A percentile compares a stretch with the other conserved stretches of the same genome.
These are phyloP conservation scores for Blennius ocellaris DNA, from an alignment of 2,113 vertebrate genomes.

Conservation along the genomic window DNA sequence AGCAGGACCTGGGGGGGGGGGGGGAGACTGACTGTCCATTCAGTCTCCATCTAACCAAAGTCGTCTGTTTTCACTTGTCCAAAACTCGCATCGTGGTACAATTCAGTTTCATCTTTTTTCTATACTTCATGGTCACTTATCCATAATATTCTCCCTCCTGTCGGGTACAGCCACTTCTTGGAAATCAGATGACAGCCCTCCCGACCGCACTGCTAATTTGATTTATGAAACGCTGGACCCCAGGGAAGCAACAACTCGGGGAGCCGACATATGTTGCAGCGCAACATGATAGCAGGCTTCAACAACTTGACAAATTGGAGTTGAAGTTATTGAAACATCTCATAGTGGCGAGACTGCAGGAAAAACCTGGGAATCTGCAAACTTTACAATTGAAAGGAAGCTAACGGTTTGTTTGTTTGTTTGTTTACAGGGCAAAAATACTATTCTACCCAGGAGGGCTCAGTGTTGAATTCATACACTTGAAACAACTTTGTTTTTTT, in stretches of 20 bases:
- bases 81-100: neutral
- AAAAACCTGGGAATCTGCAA: too few species aligned
- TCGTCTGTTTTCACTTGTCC: conserved; percentile 50
- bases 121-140: neutral
- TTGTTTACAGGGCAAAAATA: too few species aligned
- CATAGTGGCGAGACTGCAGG: conserved; percentile 12
- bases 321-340: conserved; percentile 57
- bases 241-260: conserved; percentile 56
- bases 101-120: neutral
- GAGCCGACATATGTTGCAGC: conserved; percentile 67
- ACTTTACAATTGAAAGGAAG: too few species aligned
- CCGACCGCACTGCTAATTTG: conserved; percentile 64
- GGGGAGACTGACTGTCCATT: too few species aligned
- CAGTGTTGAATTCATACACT: too few species aligned
- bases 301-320: conserved; percentile 65
- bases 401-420: too few species aligned
- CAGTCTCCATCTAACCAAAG: conserved; percentile 44
- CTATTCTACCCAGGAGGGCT: too few species aligned
- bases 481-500: too few species aligned
- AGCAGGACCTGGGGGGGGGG: conserved; percentile 52
- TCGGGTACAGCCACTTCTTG: neutral
- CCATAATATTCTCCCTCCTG: neutral
- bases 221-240: conserved; percentile 61
- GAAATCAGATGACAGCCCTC: conserved; percentile 20
- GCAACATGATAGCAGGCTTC: conserved; percentile 68